Base-by-base conservation (phyloP, 2,888 invertebrate genomes). In the Petrolisthes manimaculis region DNA sequence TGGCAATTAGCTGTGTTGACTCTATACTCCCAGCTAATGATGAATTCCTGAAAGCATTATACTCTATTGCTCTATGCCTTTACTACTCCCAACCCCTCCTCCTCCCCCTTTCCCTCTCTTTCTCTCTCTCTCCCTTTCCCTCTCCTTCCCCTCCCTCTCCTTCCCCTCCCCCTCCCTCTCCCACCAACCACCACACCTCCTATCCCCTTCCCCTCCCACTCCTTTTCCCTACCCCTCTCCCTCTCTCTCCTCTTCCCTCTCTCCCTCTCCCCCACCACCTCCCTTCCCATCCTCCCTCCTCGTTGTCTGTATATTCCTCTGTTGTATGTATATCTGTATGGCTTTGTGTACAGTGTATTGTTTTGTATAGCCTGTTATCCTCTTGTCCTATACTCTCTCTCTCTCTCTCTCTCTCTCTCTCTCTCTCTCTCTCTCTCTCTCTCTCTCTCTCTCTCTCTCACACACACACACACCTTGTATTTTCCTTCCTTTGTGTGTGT, bases 401-500 rank as follows among this genome's bases (percentile, higher is more conserved):
- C 56, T 4, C 56, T 55, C 21, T 80, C 54, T 80, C 80, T 80
- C 8, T 74, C 74, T 9, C 74, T 74, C 8, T 74, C 74, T 74
- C n/a, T 51, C 37, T 78, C 51, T 78, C 37, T 53, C 51, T 78
- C 37, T 24, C 18, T 78, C 51, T 69, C 69, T 69, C 69, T 69
- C 69, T 69, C 69, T 69, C 69, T 69, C 69, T 69, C 69, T 69
- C 69, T 69, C 69, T 69, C 69, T 69, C 69, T 53, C 51, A 12
- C 51, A n/a, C 54, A 6, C 78, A 3, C 12, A 51, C 37, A 6
- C 51, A 51, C 78, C 12, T 3, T 78, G n/a, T 37, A 9, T 71
- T 9, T 0, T 5, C 18, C 18, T 3, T 21, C 5, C 12, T 78
- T 12, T 12, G 79, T 55, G 4, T 2, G 12, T n/a, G n/a, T n/a